Percentiles rank a stretch among this genome's conserved stretches.
Conservation (phyloP, 1,140 invertebrate genomes). For the Calliphora vicina region DNA sequence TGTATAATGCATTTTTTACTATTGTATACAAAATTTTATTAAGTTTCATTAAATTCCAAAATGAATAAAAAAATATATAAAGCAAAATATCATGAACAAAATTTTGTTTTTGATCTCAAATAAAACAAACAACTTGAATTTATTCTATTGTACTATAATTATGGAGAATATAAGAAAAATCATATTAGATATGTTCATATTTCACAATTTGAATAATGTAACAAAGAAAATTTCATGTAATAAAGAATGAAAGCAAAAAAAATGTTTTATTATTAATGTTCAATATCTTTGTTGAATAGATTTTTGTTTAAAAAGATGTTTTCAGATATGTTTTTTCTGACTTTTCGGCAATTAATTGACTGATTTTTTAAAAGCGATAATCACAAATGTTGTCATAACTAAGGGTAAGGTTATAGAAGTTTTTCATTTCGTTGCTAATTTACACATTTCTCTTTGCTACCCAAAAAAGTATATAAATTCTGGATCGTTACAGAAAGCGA, state of each 20-base stretch:
- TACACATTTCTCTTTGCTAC: too few species aligned
- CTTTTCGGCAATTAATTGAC: too few species aligned
- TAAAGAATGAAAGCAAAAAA: not conserved
- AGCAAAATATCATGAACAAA: not conserved
- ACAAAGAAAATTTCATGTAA: not conserved
- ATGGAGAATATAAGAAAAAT: not conserved
- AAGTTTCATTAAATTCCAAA: not conserved
- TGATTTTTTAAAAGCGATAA: too few species aligned
- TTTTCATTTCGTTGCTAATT: too few species aligned
- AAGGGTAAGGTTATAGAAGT: too few species aligned
- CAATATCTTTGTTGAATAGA: not conserved
- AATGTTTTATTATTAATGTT: not conserved
- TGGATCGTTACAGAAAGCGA: too few species aligned
- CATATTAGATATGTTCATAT: too few species aligned
- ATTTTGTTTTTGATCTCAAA: slow-evolving; percentile 18
- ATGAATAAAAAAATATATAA: not conserved
- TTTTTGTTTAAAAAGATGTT: too few species aligned
- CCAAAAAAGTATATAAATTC: too few species aligned
- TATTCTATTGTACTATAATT: not conserved
- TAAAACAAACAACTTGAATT: not conserved
- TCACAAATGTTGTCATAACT: too few species aligned
- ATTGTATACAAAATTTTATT: not conserved
- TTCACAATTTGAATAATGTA: not conserved
- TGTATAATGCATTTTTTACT: slow-evolving; percentile 9
- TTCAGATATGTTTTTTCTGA: too few species aligned